Evolutionary conservation across 2,113 vertebrate species (phyloP), one percentile per base, ranked within the genome.

Genomic region (Sigmodon hispidus): DNA sequence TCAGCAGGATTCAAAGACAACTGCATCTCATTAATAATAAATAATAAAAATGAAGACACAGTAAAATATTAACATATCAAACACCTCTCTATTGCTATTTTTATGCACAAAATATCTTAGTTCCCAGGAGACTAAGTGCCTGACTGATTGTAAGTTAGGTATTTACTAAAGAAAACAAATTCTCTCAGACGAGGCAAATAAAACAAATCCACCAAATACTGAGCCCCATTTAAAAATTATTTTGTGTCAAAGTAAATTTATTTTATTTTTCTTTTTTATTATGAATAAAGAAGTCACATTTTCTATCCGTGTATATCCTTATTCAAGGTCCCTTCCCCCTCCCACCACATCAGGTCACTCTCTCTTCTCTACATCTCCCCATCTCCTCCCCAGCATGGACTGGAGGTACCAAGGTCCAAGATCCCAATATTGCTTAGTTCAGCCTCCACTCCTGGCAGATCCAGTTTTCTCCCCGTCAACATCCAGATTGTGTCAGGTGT

Each of bases 41-140:
- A 97, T 97, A 97, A 95, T 95, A 97, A 98, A 97, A 97, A 96
- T 96, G 93, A 97, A 97, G 97, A 97, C 0, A 16, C 87, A 92
- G 95, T 92, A 84, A 97, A 94, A 97, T 91, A 98, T 98, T 98
- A 97, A 96, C 97, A 98, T 96, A 98, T 97, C 97, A 97, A 97
- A 98, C 96, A 97, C 85, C 90, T 94, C 88, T 48, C 12, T 87
- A 86, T 61, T 97, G 95, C 96, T 96, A 97, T 97, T 97, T 97
- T 97, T 97, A 89, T 97, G 94, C 95, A 96, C 81, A 36, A 94
- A 96, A 95, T 72, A 92, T 86, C 72, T 90, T 92, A 52, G 69
- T 67, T 98, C 96, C 95, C 96, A 91, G 80, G 96, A 94, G 97
- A 94, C 29, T 40, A 90, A 94, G 81, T 75, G 92, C 72, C 67